A percentile compares a stretch with the other conserved stretches of the same genome.
phyloP scores from a whole-genome alignment of 2,888 invertebrate genomes.

The Beris morrisii region DNA sequence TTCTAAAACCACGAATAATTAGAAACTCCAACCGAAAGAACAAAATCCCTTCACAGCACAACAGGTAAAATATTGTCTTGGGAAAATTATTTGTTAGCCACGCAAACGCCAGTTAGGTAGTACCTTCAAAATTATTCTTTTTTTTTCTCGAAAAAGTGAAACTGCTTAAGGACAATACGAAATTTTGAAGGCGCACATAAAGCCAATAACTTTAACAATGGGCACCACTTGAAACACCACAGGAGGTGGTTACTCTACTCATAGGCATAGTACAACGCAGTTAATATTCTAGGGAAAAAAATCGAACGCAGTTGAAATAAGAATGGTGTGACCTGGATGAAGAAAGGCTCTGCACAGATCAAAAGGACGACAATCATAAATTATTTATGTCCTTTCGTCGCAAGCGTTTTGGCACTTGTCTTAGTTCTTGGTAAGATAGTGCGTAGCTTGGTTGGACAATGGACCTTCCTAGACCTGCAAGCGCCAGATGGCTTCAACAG shows the following conservation, averaged over 20 bases:
- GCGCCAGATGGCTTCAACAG: slow-evolving; percentile 20
- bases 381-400: slow-evolving; percentile 18
- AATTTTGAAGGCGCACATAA: slow-evolving; percentile 18
- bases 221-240: slow-evolving; percentile 26
- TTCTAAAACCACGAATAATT: too few species aligned
- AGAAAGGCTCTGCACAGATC: not conserved
- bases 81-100: not conserved
- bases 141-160: slow-evolving; percentile 9
- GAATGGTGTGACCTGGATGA: not conserved
- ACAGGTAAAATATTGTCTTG: slow-evolving; percentile 6
- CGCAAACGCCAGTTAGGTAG: slow-evolving; percentile 14
- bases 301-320: not conserved
- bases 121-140: not conserved
- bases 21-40: too few species aligned
- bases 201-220: slow-evolving; percentile 22
- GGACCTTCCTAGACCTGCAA: slow-evolving; percentile 24
- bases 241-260: slow-evolving; percentile 16
- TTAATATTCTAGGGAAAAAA: slow-evolving; percentile 3
- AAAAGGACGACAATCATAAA: slow-evolving; percentile 11
- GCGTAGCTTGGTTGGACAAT: not conserved
- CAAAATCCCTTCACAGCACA: not conserved
- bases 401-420: slow-evolving; percentile 26
- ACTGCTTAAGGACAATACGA: slow-evolving; percentile 24
- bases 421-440: slow-evolving; percentile 17
- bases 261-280: not conserved